Base-by-base conservation (phyloP, 2,797 vertebrate species). In the Cossypha polioptera region DNA sequence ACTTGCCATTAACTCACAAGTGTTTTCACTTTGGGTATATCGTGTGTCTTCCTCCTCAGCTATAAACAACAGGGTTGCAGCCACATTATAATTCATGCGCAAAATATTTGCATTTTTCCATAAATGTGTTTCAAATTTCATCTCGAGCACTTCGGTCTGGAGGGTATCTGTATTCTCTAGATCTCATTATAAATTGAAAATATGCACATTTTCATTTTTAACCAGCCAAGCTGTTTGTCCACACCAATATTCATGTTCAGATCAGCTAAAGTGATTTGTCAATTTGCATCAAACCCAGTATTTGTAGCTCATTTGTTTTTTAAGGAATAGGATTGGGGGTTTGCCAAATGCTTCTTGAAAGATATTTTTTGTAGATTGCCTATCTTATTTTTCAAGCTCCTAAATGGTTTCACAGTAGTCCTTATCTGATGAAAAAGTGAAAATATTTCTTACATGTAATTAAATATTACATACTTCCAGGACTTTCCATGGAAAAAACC, bases 51-150 rank as follows among this genome's bases (percentile, higher is more conserved):
- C 69, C 55, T 86, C 40, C 78, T 76, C 63, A 86, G 48, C 63
- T 88, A 58, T 51, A 81, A 91, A 95, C 88, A 94, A 86, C 21
- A 35, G 43, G 26, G 74, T 55, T 84, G 57, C 68, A 81, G 54
- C 28, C 50, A 66, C 66, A 58, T 94, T 90, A 36, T 66, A 92
- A 92, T 95, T 95, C 69, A 92, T 51, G 67, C 1, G 0, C 57
- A 90, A 88, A 92, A 88, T 69, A 91, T 92, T 92, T 92, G 83
- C 68, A 81, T 95, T 88, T 93, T 95, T 84, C 81, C 55, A 71
- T 69, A 73, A 93, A 79, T 89, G 43, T 50, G 80, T 78, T 95
- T 90, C 48, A 71, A 48, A 84, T 94, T 86, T 88, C 20, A 53
- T n/a, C 88, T 43, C 17, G 0, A 15, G 14, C 48, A 9, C 28